These are phyloP conservation scores for Acropora tenuis DNA, from an alignment of 64 coral and sea anemone genomes.

Conservation along the genomic window DNA sequence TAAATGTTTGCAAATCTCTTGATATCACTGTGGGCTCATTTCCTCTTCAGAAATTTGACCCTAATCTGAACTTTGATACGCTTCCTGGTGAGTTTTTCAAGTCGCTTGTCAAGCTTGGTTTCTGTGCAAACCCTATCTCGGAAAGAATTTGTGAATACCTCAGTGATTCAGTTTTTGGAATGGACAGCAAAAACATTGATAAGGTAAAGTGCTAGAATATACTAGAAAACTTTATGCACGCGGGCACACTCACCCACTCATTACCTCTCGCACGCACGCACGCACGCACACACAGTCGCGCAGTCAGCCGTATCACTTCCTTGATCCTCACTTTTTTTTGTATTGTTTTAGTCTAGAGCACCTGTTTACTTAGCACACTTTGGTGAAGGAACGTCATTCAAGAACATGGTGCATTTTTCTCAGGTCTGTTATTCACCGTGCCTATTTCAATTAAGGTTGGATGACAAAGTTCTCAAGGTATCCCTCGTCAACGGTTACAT, in stretches of 20 bases:
- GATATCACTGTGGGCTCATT: not conserved
- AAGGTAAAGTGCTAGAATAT: not conserved
- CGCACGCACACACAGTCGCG: no score
- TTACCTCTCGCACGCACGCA: not conserved
- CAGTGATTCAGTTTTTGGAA: conserved; percentile 35
- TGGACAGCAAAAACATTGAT: conserved; percentile 56
- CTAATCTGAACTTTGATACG: conserved; percentile 33
- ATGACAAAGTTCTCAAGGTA: no score
- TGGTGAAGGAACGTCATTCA: conserved; percentile 82
- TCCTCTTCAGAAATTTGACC: conserved; percentile 31
- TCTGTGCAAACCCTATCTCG: conserved; percentile 10
- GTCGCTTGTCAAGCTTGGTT: conserved; percentile 26
- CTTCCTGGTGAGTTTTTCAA: conserved; percentile 35
- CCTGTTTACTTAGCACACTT: conserved; percentile 79
- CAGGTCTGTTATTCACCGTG: conserved; percentile 47
- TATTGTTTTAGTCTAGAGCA: conserved; percentile 64
- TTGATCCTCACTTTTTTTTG: not conserved
- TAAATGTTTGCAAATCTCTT: no score
- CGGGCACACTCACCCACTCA: no score
- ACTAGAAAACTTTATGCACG: no score
- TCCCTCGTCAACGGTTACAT: no score
- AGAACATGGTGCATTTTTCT: conserved; percentile 73
- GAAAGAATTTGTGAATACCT: conserved; percentile 44
- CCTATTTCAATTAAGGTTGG: not conserved
- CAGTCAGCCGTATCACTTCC: no score